Evolutionary conservation across 2,797 vertebrate genomes (phyloP).

Genomic region (Sitta carolinensis): DNA sequence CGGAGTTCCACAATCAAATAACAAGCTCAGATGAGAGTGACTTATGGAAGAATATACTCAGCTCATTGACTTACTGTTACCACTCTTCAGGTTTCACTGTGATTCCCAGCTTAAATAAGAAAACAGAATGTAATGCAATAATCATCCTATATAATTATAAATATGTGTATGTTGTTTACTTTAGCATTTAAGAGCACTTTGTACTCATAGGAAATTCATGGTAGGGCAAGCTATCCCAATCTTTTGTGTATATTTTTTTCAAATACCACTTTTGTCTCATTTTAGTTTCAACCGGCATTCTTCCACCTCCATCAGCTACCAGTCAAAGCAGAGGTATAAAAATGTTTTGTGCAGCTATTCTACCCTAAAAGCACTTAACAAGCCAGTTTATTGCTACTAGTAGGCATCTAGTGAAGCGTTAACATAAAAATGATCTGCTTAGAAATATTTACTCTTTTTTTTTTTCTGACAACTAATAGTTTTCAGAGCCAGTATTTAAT

Average conservation of each 20-base stretch:
- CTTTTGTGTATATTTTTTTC: not conserved
- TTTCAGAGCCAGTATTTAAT: conserved; percentile 27
- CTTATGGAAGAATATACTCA: not conserved
- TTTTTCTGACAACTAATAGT: conserved; percentile 60
- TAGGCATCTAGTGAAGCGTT: conserved; percentile 30
- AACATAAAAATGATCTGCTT: conserved; percentile 40
- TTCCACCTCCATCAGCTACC: conserved; percentile 77
- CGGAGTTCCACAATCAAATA: not conserved
- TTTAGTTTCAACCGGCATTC: conserved; percentile 81
- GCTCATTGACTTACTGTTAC: not conserved
- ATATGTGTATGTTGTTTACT: not conserved
- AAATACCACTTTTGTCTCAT: conserved; percentile 68
- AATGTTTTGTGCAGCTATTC: conserved; percentile 43
- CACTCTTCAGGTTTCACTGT: not conserved
- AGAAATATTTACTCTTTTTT: not conserved
- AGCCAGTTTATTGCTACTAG: conserved; percentile 40
- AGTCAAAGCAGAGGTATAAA: conserved; percentile 75
- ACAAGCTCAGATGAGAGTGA: not conserved
- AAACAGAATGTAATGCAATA: not conserved
- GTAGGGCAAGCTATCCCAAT: not conserved
- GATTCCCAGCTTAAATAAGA: not conserved
- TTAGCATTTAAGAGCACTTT: not conserved
- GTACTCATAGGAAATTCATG: not conserved
- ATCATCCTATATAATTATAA: not conserved
- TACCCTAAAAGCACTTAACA: conserved; percentile 48